Evolutionary conservation across 35 echinoderm and acorn worm species (phyloP).

Genomic region (Acanthaster planci): DNA sequence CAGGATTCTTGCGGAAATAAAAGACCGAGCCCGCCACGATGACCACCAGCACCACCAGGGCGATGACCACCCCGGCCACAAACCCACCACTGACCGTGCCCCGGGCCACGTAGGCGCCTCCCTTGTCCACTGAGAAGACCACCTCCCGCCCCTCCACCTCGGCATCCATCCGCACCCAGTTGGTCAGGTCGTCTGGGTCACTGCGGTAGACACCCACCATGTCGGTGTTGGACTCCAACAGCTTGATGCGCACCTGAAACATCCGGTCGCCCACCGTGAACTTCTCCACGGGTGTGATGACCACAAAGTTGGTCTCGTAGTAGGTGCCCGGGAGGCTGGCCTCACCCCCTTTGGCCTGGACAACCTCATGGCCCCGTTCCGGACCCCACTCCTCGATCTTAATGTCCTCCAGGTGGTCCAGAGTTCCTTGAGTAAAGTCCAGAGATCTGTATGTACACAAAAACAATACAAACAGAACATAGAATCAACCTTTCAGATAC

Average conservation of each 20-base stretch:
- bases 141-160: conserved; percentile 36
- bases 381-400: conserved; percentile 76
- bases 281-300: conserved; percentile 55
- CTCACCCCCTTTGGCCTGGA: conserved; percentile 32
- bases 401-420: conserved; percentile 84
- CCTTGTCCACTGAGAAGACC: conserved; percentile 45
- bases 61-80: conserved; percentile 75
- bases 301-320: conserved; percentile 79
- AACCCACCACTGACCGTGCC: conserved; percentile 42
- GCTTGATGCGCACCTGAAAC: conserved; percentile 60
- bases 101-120: conserved; percentile 68
- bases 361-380: conserved; percentile 50
- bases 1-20: conserved; percentile 76
- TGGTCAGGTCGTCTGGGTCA: conserved; percentile 55
- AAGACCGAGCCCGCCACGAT: conserved; percentile 59
- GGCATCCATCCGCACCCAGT: conserved; percentile 70
- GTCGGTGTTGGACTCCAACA: conserved; percentile 42
- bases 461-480: not conserved
- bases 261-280: conserved; percentile 63
- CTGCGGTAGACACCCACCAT: conserved; percentile 69
- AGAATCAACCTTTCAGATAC: no score
- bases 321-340: conserved; percentile 57
- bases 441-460: conserved; percentile 53
- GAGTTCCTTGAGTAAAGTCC: conserved; percentile 57
- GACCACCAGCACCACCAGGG: conserved; percentile 35